Evolutionary conservation across 2,888 invertebrate genomes (phyloP).

Genomic region (Crematogaster levior): DNA sequence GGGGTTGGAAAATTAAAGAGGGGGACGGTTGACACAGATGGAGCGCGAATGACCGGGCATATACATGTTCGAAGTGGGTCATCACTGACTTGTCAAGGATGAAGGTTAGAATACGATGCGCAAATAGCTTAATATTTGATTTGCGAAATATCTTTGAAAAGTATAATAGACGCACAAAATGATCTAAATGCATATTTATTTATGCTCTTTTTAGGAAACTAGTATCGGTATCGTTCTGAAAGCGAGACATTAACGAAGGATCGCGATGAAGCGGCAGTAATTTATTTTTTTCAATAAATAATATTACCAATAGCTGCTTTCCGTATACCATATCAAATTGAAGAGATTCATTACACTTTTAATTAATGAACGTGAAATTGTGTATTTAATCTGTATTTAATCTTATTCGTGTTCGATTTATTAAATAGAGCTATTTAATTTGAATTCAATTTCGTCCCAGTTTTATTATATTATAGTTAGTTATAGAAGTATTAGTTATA

Average conservation of each 20-base stretch:
- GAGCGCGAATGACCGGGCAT: constrained; percentile 64
- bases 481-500: too few species aligned
- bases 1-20: constrained; percentile 76
- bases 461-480: constrained; percentile 5
- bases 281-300: constrained; percentile 9
- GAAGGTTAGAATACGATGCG: constrained; percentile 50
- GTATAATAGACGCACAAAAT: not conserved
- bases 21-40: constrained; percentile 63
- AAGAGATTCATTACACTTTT: not conserved
- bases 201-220: not conserved
- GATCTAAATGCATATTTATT: not conserved
- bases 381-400: not conserved
- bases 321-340: not conserved
- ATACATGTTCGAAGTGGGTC: constrained; percentile 67
- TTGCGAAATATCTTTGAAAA: not conserved
- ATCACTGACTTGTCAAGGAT: constrained; percentile 64
- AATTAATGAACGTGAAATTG: not conserved
- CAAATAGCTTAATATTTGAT: not conserved
- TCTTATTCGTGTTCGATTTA: not conserved
- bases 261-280: not conserved
- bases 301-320: not conserved
- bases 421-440: not conserved
- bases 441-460: not conserved
- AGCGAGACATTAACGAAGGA: not conserved
- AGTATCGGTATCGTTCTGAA: not conserved